Percentiles rank a stretch among this genome's conserved stretches.
Evolutionary conservation across 2,797 vertebrate genomes (phyloP).

Genomic region (Poecilia picta): DNA sequence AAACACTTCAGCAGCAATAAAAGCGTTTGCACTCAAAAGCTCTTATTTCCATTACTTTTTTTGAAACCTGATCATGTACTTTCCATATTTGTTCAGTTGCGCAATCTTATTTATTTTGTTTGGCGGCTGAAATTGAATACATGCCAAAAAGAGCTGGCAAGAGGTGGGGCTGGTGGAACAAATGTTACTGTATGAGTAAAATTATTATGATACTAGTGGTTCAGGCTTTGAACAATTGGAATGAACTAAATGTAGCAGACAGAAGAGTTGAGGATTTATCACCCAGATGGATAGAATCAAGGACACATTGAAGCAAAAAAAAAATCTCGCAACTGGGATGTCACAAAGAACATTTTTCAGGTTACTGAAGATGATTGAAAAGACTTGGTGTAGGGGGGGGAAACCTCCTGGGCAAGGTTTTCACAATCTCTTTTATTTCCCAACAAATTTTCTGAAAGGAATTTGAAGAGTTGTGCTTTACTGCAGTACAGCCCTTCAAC

Average conservation of each 20-base stretch:
- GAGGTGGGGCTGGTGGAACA: too few species aligned
- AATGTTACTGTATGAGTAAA: too few species aligned
- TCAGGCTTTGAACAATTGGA: neutral
- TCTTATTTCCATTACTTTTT: neutral
- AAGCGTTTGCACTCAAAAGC: neutral
- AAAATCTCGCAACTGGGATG: neutral
- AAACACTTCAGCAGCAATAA: neutral
- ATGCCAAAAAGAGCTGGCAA: too few species aligned
- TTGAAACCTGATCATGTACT: neutral
- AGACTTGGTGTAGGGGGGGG: neutral
- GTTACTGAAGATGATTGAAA: neutral
- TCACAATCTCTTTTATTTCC: neutral
- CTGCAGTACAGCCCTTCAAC: slow-evolving; percentile 2
- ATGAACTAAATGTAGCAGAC: neutral
- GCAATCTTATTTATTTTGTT: too few species aligned
- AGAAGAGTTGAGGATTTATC: neutral
- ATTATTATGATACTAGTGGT: neutral
- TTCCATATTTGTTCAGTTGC: neutral
- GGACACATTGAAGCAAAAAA: too few species aligned
- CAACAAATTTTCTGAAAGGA: neutral
- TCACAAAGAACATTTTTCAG: neutral
- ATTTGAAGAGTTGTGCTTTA: neutral
- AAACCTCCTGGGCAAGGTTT: neutral
- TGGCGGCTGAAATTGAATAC: too few species aligned
- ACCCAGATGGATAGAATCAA: too few species aligned